These are phyloP conservation scores for Limnothrissa miodon DNA, from an alignment of 2,113 vertebrate genomes.

Conservation along the genomic window DNA sequence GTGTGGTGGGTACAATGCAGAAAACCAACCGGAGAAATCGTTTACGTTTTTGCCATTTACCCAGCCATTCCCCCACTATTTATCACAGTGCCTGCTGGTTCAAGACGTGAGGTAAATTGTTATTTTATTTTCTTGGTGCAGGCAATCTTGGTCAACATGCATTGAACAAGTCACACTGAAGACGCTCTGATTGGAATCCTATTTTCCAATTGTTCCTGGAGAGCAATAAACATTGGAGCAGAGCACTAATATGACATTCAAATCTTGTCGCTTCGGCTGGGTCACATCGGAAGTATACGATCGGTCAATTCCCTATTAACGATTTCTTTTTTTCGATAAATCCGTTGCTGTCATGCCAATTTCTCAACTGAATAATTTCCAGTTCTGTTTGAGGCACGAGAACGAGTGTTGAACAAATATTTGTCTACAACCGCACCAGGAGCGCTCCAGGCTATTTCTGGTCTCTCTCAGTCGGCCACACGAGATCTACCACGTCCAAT, in stretches of 20 bases:
- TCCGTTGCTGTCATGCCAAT: not conserved
- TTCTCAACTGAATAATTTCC: conserved; percentile 20
- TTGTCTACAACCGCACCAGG: conserved; percentile 31
- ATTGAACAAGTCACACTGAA: not conserved
- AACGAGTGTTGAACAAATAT: conserved; percentile 31
- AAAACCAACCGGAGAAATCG: conserved; percentile 41
- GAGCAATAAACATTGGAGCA: conserved; percentile 27
- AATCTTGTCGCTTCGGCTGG: not conserved
- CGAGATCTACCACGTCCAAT: conserved; percentile 26
- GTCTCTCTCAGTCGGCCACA: conserved; percentile 11
- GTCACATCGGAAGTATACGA: not conserved
- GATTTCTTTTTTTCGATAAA: not conserved
- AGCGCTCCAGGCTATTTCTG: conserved; percentile 26
- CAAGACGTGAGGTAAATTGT: not conserved
- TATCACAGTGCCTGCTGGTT: not conserved
- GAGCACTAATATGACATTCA: conserved; percentile 2
- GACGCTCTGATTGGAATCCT: conserved; percentile 3
- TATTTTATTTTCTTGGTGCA: not conserved
- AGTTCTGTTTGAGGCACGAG: conserved; percentile 29
- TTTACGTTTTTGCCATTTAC: conserved; percentile 49
- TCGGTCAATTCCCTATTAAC: not conserved
- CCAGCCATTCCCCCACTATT: not conserved
- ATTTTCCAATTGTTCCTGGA: conserved; percentile 37
- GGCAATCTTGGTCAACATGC: not conserved
- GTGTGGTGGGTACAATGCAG: conserved; percentile 39